Percentiles rank a stretch among this genome's conserved stretches.
phyloP scores from a whole-genome alignment of 2,888 invertebrate species.

The Amphipoea lucens region DNA sequence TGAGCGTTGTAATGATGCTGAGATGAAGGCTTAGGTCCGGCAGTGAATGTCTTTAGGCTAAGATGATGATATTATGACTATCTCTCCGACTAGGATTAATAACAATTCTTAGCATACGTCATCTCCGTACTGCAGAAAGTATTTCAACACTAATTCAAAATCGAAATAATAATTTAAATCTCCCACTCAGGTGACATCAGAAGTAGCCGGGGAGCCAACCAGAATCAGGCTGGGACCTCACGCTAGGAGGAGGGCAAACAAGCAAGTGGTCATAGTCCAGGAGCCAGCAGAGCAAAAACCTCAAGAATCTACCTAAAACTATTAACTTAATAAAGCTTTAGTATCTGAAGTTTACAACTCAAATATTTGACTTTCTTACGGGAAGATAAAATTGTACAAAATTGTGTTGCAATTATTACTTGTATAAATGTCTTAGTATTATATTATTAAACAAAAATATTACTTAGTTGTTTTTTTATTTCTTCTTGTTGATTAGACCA shows the following conservation, averaged over 20 bases:
- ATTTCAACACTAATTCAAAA: not conserved
- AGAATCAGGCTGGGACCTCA: constrained; percentile 76
- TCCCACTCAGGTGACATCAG: constrained; percentile 70
- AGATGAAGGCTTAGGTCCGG: not conserved
- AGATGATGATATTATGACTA: not conserved
- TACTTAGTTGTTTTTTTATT: constrained; percentile 5
- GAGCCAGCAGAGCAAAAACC: constrained; percentile 61
- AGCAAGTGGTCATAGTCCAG: constrained; percentile 73
- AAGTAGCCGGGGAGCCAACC: constrained; percentile 70
- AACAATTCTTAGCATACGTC: not conserved
- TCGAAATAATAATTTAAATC: constrained; percentile 3
- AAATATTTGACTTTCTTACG: constrained; percentile 28
- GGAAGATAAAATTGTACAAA: constrained; percentile 40
- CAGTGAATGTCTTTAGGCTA: not conserved
- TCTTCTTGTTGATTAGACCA: not conserved
- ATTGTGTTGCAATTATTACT: constrained; percentile 40
- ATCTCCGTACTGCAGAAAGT: not conserved
- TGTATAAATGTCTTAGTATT: constrained; percentile 42
- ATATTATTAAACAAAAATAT: constrained; percentile 20
- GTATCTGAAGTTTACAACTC: constrained; percentile 42
- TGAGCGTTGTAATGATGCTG: not conserved
- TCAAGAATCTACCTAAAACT: constrained; percentile 48
- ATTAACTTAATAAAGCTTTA: constrained; percentile 28
- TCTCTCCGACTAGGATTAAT: too few species aligned
- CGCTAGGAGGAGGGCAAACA: constrained; percentile 79